Percentiles rank a stretch among this genome's conserved stretches.
phyloP scores from a whole-genome alignment of 2,888 invertebrate genomes.

The Melitaea athalia region DNA sequence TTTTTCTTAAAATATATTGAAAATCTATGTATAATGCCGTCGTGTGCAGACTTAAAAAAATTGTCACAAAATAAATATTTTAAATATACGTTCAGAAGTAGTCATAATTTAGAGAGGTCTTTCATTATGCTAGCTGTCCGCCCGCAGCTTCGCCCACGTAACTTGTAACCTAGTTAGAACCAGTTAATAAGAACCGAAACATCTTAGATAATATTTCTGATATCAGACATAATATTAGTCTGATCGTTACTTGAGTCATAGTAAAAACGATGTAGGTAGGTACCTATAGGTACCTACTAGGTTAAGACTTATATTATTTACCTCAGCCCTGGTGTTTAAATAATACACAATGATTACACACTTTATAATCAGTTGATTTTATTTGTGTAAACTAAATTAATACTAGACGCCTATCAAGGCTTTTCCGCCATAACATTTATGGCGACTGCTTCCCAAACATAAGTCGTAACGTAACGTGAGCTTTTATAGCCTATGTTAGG shows the following conservation, averaged over 20 bases:
- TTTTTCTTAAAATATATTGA: too few species aligned
- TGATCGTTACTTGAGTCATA: neutral
- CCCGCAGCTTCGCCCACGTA: conserved; percentile 26
- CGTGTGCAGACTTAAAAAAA: neutral
- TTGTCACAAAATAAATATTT: conserved; percentile 13
- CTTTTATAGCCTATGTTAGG: too few species aligned
- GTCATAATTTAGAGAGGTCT: conserved; percentile 18
- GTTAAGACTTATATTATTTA: too few species aligned
- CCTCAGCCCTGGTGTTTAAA: too few species aligned
- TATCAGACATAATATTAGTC: neutral
- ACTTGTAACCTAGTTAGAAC: conserved; percentile 16
- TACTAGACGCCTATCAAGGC: too few species aligned
- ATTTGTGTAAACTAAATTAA: too few species aligned
- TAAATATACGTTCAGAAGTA: conserved; percentile 19
- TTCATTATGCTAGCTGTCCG: conserved; percentile 26
- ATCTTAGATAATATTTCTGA: conserved; percentile 21
- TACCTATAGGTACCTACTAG: too few species aligned
- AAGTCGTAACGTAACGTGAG: too few species aligned
- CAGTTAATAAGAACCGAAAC: conserved; percentile 21
- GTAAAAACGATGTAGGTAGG: neutral
- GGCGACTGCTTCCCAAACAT: too few species aligned
- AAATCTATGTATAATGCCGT: neutral
- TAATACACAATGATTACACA: too few species aligned
- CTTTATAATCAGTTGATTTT: too few species aligned
- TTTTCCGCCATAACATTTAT: too few species aligned